phyloP scores from a whole-genome alignment of 1,140 invertebrate species.

The Galleria mellonella region DNA sequence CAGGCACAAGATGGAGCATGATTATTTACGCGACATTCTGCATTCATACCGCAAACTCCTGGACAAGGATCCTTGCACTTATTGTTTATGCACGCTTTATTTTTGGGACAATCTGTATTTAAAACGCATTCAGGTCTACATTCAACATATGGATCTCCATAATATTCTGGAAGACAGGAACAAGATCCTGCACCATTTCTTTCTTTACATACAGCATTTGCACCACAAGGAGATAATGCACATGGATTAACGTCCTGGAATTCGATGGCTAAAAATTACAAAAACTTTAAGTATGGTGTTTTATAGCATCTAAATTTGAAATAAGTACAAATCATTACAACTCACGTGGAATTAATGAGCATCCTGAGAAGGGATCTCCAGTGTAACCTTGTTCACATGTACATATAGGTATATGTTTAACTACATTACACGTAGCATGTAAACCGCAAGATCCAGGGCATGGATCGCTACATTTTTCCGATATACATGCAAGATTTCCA shows the following conservation, averaged over 20 bases:
- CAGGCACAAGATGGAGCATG: constrained; percentile 83
- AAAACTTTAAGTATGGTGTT: not conserved
- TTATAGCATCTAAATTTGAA: constrained; percentile 6
- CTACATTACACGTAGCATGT: constrained; percentile 80
- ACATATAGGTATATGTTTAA: constrained; percentile 82
- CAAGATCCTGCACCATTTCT: constrained; percentile 81
- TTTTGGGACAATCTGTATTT: constrained; percentile 79
- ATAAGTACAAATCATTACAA: constrained; percentile 7
- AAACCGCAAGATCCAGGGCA: constrained; percentile 83
- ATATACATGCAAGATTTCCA: constrained; percentile 79
- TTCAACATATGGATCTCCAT: constrained; percentile 82
- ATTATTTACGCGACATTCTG: constrained; percentile 81
- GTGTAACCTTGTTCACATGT: constrained; percentile 80
- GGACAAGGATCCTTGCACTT: constrained; percentile 80
- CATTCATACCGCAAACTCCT: constrained; percentile 79
- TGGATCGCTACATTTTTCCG: constrained; percentile 81
- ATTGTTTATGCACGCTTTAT: constrained; percentile 78
- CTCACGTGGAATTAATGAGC: constrained; percentile 75
- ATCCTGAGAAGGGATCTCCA: constrained; percentile 84
- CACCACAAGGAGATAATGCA: constrained; percentile 83
- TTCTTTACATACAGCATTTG: constrained; percentile 87
- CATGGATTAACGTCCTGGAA: constrained; percentile 75
- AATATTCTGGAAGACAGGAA: constrained; percentile 81
- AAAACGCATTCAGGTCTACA: constrained; percentile 84
- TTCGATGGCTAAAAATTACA: constrained; percentile 49